Evolutionary conservation across 2,888 invertebrate genomes (phyloP).

Genomic region (Sesia apiformis): DNA sequence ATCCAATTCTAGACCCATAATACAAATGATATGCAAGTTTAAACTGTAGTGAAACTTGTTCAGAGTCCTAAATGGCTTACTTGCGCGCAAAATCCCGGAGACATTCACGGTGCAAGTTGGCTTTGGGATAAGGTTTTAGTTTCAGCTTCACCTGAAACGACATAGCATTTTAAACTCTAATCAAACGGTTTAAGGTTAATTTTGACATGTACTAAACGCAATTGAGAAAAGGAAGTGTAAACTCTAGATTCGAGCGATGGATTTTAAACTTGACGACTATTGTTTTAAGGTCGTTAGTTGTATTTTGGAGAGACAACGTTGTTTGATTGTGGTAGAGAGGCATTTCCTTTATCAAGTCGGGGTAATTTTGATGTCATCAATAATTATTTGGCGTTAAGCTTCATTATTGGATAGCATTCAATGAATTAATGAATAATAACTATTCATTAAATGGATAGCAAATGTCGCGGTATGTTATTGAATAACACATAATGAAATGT

Average conservation of each 20-base stretch:
- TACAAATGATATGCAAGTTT: not conserved
- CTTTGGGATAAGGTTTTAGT: not conserved
- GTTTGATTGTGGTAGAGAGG: not conserved
- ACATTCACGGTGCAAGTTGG: not conserved
- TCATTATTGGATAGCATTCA: too few species aligned
- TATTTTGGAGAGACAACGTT: not conserved
- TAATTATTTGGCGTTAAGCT: not conserved
- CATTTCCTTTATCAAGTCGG: not conserved
- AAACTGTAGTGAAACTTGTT: not conserved
- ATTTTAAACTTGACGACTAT: not conserved
- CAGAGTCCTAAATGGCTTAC: not conserved
- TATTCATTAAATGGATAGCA: too few species aligned
- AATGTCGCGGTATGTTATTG: too few species aligned
- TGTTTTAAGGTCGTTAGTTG: not conserved
- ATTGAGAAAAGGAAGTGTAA: not conserved
- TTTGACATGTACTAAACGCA: not conserved
- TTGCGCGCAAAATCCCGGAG: not conserved
- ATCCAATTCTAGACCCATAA: not conserved
- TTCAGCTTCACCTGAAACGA: not conserved
- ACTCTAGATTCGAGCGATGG: not conserved
- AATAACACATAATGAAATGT: too few species aligned
- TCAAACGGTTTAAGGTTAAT: not conserved
- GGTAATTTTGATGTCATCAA: not conserved
- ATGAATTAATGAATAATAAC: too few species aligned
- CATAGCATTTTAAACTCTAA: not conserved